Percentiles rank a stretch among this genome's conserved stretches.
Evolutionary conservation across 1,140 invertebrate species (phyloP).

Genomic region (Zaprionus camerounensis): DNA sequence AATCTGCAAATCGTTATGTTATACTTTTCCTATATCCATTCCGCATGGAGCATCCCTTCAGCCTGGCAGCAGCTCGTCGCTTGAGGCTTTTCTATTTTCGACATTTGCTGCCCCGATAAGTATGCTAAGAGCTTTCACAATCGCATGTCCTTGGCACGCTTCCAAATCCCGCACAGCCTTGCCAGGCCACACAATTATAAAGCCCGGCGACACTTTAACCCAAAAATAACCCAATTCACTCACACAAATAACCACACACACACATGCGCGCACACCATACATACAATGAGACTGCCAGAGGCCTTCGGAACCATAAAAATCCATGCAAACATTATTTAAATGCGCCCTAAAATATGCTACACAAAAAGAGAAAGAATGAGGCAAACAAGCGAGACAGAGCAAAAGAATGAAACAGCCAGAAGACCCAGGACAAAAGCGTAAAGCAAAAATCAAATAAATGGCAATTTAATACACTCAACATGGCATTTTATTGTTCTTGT

Average conservation of each 20-base stretch:
- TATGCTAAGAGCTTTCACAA: conserved; percentile 46
- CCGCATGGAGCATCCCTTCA: not conserved
- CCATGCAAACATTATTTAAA: conserved; percentile 78
- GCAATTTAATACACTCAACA: conserved; percentile 81
- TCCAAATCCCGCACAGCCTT: conserved; percentile 46
- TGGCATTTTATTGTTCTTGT: conserved; percentile 60
- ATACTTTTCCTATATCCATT: conserved; percentile 12
- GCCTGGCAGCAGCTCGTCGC: conserved; percentile 21
- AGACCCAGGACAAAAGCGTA: conserved; percentile 46
- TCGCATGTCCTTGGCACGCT: conserved; percentile 48
- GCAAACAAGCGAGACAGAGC: conserved; percentile 3
- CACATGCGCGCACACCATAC: not conserved
- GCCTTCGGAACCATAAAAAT: conserved; percentile 72
- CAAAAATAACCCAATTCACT: conserved; percentile 53
- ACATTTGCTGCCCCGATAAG: conserved; percentile 43
- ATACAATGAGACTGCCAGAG: conserved; percentile 41
- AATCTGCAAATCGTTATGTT: conserved; percentile 35
- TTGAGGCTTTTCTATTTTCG: conserved; percentile 38
- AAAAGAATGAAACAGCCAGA: conserved; percentile 1
- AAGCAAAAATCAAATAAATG: conserved; percentile 80
- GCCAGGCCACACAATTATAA: conserved; percentile 47
- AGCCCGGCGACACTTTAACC: conserved; percentile 48
- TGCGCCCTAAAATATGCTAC: conserved; percentile 69
- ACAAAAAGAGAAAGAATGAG: conserved; percentile 33
- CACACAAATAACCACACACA: conserved; percentile 12